Evolutionary conservation across 2,888 invertebrate genomes (phyloP), one percentile per base, ranked within the genome.

Genomic region (Ichneumoninae sp.): DNA sequence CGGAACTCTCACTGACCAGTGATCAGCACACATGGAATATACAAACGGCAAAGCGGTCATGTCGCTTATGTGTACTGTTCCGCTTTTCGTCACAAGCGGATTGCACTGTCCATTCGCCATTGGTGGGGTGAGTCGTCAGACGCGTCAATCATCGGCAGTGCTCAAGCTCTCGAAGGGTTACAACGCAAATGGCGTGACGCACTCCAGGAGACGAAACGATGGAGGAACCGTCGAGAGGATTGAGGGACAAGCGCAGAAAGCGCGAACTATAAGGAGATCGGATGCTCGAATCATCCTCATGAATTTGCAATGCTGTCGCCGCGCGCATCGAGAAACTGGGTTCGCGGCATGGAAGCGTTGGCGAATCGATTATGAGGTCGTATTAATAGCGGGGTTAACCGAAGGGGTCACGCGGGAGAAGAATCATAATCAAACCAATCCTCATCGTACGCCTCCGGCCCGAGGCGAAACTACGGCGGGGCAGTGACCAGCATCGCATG

Each of bases 351-450:
- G 13, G 68, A 47, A 57, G 36, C 47, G 50, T 47, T 82, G 68
- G 72, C 50, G 50, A 78, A 78, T 69, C 36, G 54, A 78, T 78
- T 66, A 78, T 78, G 60, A 69, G 40, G 40, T 50, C 10, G 78
- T 50, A 40, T 74, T 52, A 69, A 69, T 78, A 33, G 52, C 10
- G 65, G 44, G 52, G 7, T 52, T 19, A 50, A 52, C 10, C n/a
- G 52, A 22, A 2, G 7, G 33, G 4, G 30, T 26, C 44, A 8
- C 13, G 30, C n/a, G 40, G 40, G 33, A 26, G 50, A 71, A 71
- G 66, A 72, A 60, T 82, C 47, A 60, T 62, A 78, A 74, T 74
- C 78, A 54, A 60, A 62, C 62, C 52, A 50, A 13, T 72, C 60
- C 50, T 57, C 26, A 22, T 26, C 57, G 26, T 26, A 26, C 57